phyloP scores from a whole-genome alignment of 2,888 invertebrate genomes.

The Carterocephalus palaemon region DNA sequence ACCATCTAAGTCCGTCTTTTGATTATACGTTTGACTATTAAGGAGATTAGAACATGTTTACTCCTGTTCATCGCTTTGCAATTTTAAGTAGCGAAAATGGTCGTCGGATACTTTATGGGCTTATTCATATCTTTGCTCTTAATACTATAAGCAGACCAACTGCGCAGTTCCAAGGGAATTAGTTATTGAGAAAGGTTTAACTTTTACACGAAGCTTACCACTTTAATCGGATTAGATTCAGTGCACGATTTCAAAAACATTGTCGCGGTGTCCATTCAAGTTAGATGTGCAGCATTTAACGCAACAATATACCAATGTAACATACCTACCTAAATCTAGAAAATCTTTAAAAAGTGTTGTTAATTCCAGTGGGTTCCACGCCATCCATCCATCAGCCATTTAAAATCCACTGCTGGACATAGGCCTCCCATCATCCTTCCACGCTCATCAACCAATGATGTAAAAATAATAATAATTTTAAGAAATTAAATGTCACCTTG shows the following conservation, averaged over 20 bases:
- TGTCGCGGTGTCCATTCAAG: constrained; percentile 8
- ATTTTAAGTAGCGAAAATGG: constrained; percentile 10
- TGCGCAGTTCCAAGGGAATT: constrained; percentile 4
- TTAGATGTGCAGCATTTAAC: too few species aligned
- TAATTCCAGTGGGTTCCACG: too few species aligned
- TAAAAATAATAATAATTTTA: too few species aligned
- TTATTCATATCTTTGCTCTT: constrained; percentile 24
- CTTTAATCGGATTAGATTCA: constrained; percentile 8
- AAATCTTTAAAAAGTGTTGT: too few species aligned
- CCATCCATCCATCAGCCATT: too few species aligned
- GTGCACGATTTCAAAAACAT: background rate
- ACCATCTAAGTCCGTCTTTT: constrained; percentile 8
- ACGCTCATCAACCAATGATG: too few species aligned
- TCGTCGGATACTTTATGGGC: constrained; percentile 29
- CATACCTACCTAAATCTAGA: too few species aligned
- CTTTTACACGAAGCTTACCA: background rate
- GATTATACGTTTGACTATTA: constrained; percentile 5
- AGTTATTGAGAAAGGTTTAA: background rate
- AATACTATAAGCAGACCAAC: too few species aligned
- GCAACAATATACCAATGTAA: too few species aligned
- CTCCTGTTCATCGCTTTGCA: constrained; percentile 12
- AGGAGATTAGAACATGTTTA: constrained; percentile 13
- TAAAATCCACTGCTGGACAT: too few species aligned
- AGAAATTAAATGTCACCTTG: too few species aligned
- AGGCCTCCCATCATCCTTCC: too few species aligned